These are phyloP conservation scores for Xanthorhoe spadicearia DNA, from an alignment of 2,888 invertebrate species.

Conservation along the genomic window DNA sequence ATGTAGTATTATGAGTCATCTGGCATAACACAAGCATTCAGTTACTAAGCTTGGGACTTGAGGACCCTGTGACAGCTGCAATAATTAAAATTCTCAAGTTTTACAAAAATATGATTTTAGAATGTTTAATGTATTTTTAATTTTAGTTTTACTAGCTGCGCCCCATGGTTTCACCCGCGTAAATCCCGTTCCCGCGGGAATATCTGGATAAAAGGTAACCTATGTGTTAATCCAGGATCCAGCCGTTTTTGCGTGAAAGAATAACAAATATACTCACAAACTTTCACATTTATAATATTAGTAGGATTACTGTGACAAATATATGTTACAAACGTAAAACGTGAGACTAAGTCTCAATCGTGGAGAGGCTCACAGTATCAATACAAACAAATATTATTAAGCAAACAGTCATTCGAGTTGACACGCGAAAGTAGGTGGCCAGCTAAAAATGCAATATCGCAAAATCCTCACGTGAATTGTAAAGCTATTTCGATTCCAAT, in stretches of 20 bases:
- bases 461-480: constrained; percentile 17
- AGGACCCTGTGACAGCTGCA: no score
- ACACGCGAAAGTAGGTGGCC: constrained; percentile 7
- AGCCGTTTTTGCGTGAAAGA: no score
- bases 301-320: background rate
- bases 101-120: no score
- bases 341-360: background rate
- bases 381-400: constrained; percentile 2
- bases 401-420: constrained; percentile 4
- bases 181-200: no score
- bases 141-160: background rate
- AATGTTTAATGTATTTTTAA: background rate
- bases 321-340: background rate
- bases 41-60: no score
- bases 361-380: background rate
- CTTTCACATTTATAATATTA: no score
- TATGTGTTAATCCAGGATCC: no score
- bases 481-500: constrained; percentile 19
- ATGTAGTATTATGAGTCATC: background rate
- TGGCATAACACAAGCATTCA: no score
- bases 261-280: no score
- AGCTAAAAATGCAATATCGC: constrained; percentile 17
- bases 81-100: no score
- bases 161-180: no score
- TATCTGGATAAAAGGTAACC: no score